A percentile compares a stretch with the other conserved stretches of the same genome.
Evolutionary conservation across 2,888 invertebrate genomes (phyloP).

Genomic region (Eupithecia tripunctaria): DNA sequence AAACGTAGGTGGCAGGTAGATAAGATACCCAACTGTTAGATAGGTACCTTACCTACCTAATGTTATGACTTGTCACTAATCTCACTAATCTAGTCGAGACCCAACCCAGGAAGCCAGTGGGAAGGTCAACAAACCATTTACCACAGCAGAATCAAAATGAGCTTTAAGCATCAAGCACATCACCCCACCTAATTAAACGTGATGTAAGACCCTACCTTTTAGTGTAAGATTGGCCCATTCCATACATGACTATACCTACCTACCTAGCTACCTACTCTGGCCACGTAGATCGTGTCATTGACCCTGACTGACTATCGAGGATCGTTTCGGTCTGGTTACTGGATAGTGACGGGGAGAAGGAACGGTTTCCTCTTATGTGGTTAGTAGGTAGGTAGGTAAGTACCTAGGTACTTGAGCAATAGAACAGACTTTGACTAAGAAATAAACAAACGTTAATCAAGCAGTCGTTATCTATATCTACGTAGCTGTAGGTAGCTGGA

Average conservation of each 20-base stretch:
- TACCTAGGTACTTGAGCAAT: not conserved
- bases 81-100: not conserved
- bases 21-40: no score
- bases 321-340: constrained; percentile 75
- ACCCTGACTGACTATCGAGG: constrained; percentile 62
- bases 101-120: not conserved
- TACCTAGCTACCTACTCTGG: constrained; percentile 44
- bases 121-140: constrained; percentile 9
- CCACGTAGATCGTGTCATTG: constrained; percentile 67
- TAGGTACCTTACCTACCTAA: not conserved
- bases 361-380: constrained; percentile 2
- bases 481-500: no score
- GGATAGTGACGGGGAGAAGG: constrained; percentile 61
- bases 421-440: not conserved
- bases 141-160: constrained; percentile 5
- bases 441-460: not conserved
- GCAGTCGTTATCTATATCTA: no score
- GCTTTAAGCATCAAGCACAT: constrained; percentile 7
- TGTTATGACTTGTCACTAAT: not conserved
- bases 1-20: no score
- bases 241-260: constrained; percentile 38
- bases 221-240: not conserved
- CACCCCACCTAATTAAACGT: constrained; percentile 6
- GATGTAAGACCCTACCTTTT: constrained; percentile 1
- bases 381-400: no score